phyloP scores from a whole-genome alignment of 2,888 invertebrate species.

The Eugnorisma glareosa region DNA sequence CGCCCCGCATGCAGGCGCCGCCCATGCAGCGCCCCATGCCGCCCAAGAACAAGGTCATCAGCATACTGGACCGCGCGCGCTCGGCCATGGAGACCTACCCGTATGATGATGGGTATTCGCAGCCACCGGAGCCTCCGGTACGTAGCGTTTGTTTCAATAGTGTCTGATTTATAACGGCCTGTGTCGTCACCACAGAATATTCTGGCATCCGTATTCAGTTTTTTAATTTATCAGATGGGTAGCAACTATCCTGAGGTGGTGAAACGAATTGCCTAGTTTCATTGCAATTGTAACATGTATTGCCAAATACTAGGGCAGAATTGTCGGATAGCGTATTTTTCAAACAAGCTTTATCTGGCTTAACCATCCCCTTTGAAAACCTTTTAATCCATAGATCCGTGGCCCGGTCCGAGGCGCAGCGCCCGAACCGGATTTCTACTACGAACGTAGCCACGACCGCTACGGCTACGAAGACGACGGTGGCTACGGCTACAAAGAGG shows the following conservation, averaged over 20 bases:
- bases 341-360: background rate
- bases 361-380: background rate
- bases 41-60: slow-evolving; percentile 95
- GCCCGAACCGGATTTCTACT: slow-evolving; percentile 93
- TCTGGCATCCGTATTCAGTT: background rate
- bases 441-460: slow-evolving; percentile 83
- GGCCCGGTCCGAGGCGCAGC: slow-evolving; percentile 90
- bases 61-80: slow-evolving; percentile 95
- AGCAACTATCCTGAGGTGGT: background rate
- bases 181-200: background rate
- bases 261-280: background rate
- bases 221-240: background rate
- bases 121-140: slow-evolving; percentile 80
- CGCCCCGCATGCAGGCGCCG: slow-evolving; percentile 82
- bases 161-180: background rate
- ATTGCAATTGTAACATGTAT: background rate
- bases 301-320: no score
- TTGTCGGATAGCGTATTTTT: background rate
- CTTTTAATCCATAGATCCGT: slow-evolving; percentile 69
- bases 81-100: slow-evolving; percentile 95
- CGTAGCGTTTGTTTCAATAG: slow-evolving; percentile 49
- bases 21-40: slow-evolving; percentile 86
- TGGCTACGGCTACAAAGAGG: slow-evolving; percentile 77
- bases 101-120: slow-evolving; percentile 87
- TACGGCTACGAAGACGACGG: slow-evolving; percentile 83